Evolutionary conservation across 2,888 invertebrate genomes (phyloP), one percentile per base, ranked within the genome.

Genomic region (Drosophila robusta): DNA sequence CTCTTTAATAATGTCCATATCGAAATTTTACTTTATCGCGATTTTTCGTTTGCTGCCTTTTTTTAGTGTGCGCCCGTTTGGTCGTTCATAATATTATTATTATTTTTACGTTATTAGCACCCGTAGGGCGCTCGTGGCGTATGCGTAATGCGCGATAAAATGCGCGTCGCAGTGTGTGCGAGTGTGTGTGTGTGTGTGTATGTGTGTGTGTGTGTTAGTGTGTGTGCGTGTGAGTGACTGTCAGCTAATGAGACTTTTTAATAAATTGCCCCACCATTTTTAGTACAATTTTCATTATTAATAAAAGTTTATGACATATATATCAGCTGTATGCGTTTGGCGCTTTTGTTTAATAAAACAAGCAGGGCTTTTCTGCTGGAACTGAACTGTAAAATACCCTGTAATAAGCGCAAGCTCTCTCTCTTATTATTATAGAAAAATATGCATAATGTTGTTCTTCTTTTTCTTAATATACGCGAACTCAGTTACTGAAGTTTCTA

Each of bases 211-310:
- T 29, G 24, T 47, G 12, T 6, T 24, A 51, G 39, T 18, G 26
- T 50, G 32, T 14, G 54, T 50, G n/a, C n/a, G n/a, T n/a, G 55
- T 55, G 51, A 55, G 51, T 46, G 69, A 65, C 60, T 75, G 83
- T 55, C 72, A 73, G 80, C 88, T 89, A 89, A 86, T 86, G 85
- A 89, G 85, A 86, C 73, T 86, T 86, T 86, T 86, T 86, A 86
- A 86, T 86, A 86, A 86, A 86, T 86, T 87, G 82, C 77, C 73
- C 85, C 79, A 69, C 67, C 87, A 84, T 79, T 87, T 89, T 86
- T 77, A 86, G 78, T 87, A 89, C 85, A 89, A 81, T 89, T 86
- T 86, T 86, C 89, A 86, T 86, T 86, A 86, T 89, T 86, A 86
- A 86, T 86, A 86, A 89, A 89, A 89, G 60, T 86, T 86, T 86